Base-by-base conservation (phyloP, 2,113 vertebrate species). In the Ptilonorhynchus violaceus region DNA sequence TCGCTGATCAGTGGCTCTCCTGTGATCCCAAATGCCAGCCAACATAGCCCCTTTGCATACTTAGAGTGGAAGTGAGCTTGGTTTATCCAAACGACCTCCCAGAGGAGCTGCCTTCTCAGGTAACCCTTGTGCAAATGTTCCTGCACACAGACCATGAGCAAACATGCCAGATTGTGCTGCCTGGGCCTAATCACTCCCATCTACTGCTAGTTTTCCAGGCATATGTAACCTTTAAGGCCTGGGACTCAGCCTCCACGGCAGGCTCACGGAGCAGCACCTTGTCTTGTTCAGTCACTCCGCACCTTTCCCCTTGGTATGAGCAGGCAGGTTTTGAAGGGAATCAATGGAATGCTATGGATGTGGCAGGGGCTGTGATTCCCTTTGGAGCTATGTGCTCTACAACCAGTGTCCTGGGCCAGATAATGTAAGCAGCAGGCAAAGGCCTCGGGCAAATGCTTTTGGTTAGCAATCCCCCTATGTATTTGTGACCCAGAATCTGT, bases 191-290 rank as follows among this genome's bases (percentile, higher is more conserved):
- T 52, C 67, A 23, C 55, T 95, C 55, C 55, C 55, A 66, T 52
- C 74, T 62, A 11, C 80, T 94, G 53, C 91, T 95, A 46, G 18
- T 66, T 89, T 91, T 82, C 93, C 90, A 80, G n/a, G 64, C 80
- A 95, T 78, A 92, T 49, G 41, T 68, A 88, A 86, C 72, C 79
- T 93, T 62, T 80, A 68, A 89, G 55, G 67, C 75, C 52, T 58
- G 75, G 37, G 30, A 63, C 46, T 42, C 39, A 60, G 50, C 53
- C 46, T 68, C 75, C 24, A 3, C 1, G 19, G 44, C 63, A 79
- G 72, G 77, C 58, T 85, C 30, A 23, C 28, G 82, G 64, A 66
- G 66, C 78, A 89, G 66, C 64, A 69, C n/a, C 56, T 76, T 1
- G 0, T 25, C n/a, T 23, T 27, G 19, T 27, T 93, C 70, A 21